phyloP scores from a whole-genome alignment of 1,140 invertebrate species.

The Penaeus indicus region DNA sequence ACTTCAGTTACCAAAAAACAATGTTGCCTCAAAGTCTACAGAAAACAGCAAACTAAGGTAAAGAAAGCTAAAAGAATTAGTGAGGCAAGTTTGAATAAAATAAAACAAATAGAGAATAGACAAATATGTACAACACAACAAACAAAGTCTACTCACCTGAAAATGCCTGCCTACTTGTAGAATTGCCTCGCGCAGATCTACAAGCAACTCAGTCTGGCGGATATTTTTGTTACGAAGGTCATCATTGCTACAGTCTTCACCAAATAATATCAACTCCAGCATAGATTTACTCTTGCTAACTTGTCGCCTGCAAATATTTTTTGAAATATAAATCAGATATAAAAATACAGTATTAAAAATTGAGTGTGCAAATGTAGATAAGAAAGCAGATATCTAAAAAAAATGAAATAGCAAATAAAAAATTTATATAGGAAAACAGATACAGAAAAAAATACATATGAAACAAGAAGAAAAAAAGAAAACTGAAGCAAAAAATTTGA shows the following conservation, averaged over 20 bases:
- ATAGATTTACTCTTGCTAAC: conserved; percentile 92
- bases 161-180: conserved; percentile 89
- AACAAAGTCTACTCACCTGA: conserved; percentile 74
- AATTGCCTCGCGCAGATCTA: conserved; percentile 97
- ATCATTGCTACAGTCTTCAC: conserved; percentile 76
- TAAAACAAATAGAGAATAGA: too few relatives aligned
- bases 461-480: not conserved
- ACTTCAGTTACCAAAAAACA: too few relatives aligned
- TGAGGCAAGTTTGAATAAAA: too few relatives aligned
- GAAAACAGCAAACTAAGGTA: too few relatives aligned
- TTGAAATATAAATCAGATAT: not conserved
- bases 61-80: too few relatives aligned
- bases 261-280: conserved; percentile 90
- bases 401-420: too few relatives aligned
- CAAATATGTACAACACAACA: too few relatives aligned
- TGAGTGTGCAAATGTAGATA: too few relatives aligned
- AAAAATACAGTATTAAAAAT: conserved; percentile 1
- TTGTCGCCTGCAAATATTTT: conserved; percentile 78
- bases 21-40: too few relatives aligned
- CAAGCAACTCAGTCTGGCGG: conserved; percentile 93
- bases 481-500: not conserved
- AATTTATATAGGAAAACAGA: too few relatives aligned
- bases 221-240: conserved; percentile 97
- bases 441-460: too few relatives aligned
- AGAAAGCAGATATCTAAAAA: too few relatives aligned